A percentile compares a stretch with the other conserved stretches of the same genome.
Evolutionary conservation across 1,140 invertebrate species (phyloP).

Genomic region (Ganaspis sp.): DNA sequence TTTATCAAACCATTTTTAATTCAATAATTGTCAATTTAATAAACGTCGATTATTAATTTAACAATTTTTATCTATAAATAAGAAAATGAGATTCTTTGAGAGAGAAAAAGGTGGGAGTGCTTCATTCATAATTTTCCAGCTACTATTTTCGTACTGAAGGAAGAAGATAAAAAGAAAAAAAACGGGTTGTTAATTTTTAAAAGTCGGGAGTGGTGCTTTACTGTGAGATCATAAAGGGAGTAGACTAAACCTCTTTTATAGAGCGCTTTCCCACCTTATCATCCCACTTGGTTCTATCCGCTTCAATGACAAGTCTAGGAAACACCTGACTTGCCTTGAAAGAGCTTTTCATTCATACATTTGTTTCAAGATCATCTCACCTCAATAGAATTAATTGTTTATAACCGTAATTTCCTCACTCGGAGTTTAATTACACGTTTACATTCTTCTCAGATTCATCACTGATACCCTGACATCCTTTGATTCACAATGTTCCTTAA

Average conservation of each 20-base stretch:
- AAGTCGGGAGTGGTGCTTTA: constrained; percentile 61
- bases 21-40: too few species aligned
- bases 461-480: background rate
- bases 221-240: constrained; percentile 57
- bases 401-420: background rate
- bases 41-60: too few species aligned
- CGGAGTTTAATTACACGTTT: background rate
- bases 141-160: too few species aligned
- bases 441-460: background rate
- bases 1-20: too few species aligned
- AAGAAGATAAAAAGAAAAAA: too few species aligned
- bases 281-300: background rate
- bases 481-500: too few species aligned
- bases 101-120: too few species aligned
- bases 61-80: too few species aligned
- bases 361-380: background rate
- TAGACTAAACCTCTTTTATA: constrained; percentile 49
- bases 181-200: constrained; percentile 52
- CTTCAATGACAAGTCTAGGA: background rate
- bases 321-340: background rate
- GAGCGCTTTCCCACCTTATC: background rate
- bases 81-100: too few species aligned
- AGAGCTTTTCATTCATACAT: background rate
- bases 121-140: too few species aligned
- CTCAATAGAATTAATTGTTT: background rate